Conservation (phyloP, 1,140 invertebrate genomes). For the Probaryconus sp. region DNA sequence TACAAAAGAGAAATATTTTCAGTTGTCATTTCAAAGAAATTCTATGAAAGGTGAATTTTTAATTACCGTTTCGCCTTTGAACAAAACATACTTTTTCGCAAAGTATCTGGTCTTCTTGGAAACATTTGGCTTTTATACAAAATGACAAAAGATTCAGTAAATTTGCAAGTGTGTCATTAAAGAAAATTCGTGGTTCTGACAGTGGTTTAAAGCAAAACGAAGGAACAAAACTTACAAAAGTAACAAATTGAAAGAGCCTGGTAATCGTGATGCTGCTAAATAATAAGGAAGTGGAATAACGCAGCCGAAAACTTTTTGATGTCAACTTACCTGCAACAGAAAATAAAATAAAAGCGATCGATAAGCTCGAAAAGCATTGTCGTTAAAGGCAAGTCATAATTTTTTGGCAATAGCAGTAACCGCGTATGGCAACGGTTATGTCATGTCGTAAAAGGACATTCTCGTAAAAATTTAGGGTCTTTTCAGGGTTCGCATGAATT, state of each 20-base stretch:
- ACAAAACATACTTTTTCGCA: no score
- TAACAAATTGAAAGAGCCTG: no score
- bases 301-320: constrained; percentile 46
- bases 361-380: constrained; percentile 59
- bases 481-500: constrained; percentile 65
- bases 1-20: no score
- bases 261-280: constrained; percentile 41
- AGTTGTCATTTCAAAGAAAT: no score
- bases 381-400: constrained; percentile 58
- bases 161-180: no score
- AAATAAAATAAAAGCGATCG: constrained; percentile 65
- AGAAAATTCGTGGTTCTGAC: constrained; percentile 32
- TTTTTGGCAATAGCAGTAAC: constrained; percentile 61
- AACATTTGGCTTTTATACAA: no score
- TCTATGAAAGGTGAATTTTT: no score
- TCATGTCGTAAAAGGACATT: constrained; percentile 65
- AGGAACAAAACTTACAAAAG: constrained; percentile 45
- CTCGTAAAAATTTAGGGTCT: constrained; percentile 67
- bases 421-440: constrained; percentile 62
- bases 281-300: constrained; percentile 30
- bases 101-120: no score
- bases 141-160: no score
- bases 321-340: constrained; percentile 61
- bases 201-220: constrained; percentile 22
- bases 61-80: no score